phyloP scores from a whole-genome alignment of 2,888 invertebrate species.

The Hirtodrosophila alboralis region DNA sequence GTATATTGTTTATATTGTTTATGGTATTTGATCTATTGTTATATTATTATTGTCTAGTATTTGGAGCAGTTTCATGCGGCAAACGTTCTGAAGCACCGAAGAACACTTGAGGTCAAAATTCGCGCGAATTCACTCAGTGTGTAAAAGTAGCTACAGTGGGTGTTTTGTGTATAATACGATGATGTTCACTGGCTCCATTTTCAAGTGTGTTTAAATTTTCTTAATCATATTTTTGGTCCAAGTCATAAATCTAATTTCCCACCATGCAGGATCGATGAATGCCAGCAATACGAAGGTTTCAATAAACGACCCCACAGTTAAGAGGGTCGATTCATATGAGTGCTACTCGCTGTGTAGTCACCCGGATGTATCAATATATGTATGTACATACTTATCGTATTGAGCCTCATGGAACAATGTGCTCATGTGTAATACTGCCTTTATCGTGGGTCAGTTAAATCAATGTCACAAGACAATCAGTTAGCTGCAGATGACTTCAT shows the following conservation, averaged over 20 bases:
- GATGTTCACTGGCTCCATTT: slow-evolving; percentile 13
- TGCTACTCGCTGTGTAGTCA: slow-evolving; percentile 27
- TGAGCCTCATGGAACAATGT: slow-evolving; percentile 35
- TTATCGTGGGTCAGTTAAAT: slow-evolving; percentile 50
- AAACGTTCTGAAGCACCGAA: slow-evolving; percentile 17
- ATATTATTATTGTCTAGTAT: slow-evolving; percentile 6
- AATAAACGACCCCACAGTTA: slow-evolving; percentile 50
- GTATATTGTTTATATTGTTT: no score
- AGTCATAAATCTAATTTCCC: slow-evolving; percentile 69
- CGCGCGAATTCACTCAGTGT: slow-evolving; percentile 10
- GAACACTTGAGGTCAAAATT: slow-evolving; percentile 16
- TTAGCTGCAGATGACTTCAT: slow-evolving; percentile 56
- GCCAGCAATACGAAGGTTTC: slow-evolving; percentile 49
- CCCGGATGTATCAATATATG: slow-evolving; percentile 32
- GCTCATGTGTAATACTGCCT: slow-evolving; percentile 15
- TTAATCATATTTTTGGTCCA: slow-evolving; percentile 46
- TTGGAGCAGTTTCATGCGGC: slow-evolving; percentile 33
- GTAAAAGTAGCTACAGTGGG: slow-evolving; percentile 10
- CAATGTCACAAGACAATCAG: slow-evolving; percentile 48
- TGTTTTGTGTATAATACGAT: slow-evolving; percentile 8
- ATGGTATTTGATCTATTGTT: background rate
- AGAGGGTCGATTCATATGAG: background rate
- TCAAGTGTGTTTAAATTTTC: slow-evolving; percentile 49
- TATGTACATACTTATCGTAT: background rate
- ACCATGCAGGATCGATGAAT: slow-evolving; percentile 40